Evolutionary conservation across 2,113 vertebrate species (phyloP).

Genomic region (Bungarus multicinctus): DNA sequence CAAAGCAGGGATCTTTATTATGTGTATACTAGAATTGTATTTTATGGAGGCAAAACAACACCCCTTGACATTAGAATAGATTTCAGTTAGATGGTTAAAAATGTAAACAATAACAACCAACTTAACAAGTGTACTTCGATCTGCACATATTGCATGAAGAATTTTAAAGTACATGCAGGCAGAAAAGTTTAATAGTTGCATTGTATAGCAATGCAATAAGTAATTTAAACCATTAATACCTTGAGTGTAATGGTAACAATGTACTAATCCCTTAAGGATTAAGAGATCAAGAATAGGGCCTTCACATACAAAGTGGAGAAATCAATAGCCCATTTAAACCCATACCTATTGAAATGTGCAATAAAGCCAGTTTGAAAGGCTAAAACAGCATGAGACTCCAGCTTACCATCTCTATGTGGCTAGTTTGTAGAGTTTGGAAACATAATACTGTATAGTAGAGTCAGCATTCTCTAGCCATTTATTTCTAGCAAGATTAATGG

Average conservation of each 20-base stretch:
- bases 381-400: background rate
- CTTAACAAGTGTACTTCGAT: background rate
- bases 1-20: background rate
- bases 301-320: background rate
- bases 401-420: rapidly evolving
- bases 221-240: background rate
- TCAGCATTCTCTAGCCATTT: background rate
- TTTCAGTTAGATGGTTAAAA: background rate
- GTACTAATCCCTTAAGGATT: background rate
- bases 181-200: background rate
- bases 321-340: background rate
- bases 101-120: background rate
- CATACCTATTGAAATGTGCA: background rate
- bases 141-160: background rate
- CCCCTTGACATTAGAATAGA: background rate
- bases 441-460: background rate
- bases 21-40: background rate
- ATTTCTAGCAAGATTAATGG: background rate
- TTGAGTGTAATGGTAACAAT: background rate
- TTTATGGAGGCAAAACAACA: background rate
- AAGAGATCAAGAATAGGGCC: background rate
- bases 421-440: background rate
- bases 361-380: background rate
- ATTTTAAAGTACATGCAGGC: background rate
- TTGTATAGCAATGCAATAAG: background rate